Percentiles rank a stretch among this genome's conserved stretches.
These are phyloP conservation scores for Meghimatium bilineatum DNA, from an alignment of 2,888 invertebrate species.

Conservation along the genomic window DNA sequence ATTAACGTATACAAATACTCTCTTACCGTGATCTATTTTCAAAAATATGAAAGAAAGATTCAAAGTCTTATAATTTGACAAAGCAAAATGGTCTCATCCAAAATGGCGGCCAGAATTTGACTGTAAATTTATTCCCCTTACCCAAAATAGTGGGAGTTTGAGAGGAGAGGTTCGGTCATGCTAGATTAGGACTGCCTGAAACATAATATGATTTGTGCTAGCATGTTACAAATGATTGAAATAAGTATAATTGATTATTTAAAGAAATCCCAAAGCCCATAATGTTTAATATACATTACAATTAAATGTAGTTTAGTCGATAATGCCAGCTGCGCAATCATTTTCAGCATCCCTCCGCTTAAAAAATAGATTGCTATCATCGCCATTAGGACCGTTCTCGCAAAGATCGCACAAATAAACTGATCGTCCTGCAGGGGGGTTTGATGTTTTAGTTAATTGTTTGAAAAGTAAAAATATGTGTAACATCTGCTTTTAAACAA, in stretches of 20 bases:
- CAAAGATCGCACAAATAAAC: not conserved
- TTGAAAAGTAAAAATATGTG: slow-evolving; percentile 4
- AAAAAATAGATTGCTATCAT: slow-evolving; percentile 50
- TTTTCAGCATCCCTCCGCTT: slow-evolving; percentile 61
- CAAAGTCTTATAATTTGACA: slow-evolving; percentile 50
- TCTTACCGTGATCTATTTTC: slow-evolving; percentile 52
- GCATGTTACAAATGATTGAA: not conserved
- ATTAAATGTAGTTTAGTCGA: not conserved
- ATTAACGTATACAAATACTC: slow-evolving; percentile 18
- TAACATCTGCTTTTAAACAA: slow-evolving; percentile 11
- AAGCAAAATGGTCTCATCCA: slow-evolving; percentile 55
- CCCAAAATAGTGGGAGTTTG: slow-evolving; percentile 50
- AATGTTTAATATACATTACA: slow-evolving; percentile 5
- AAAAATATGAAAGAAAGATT: slow-evolving; percentile 50
- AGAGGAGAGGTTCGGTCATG: slow-evolving; percentile 54
- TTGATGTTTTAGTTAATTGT: not conserved
- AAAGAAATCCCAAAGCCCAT: not conserved
- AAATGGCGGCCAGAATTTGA: slow-evolving; percentile 57
- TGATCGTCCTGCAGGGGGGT: not conserved
- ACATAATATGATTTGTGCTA: not conserved
- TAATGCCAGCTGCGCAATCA: slow-evolving; percentile 56
- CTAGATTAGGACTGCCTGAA: not conserved
- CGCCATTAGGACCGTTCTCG: slow-evolving; percentile 37
- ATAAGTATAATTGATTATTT: not conserved
- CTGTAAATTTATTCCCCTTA: slow-evolving; percentile 57